Evolutionary conservation across 1,140 invertebrate species (phyloP).

Genomic region (Cyphomyrmex costatus): DNA sequence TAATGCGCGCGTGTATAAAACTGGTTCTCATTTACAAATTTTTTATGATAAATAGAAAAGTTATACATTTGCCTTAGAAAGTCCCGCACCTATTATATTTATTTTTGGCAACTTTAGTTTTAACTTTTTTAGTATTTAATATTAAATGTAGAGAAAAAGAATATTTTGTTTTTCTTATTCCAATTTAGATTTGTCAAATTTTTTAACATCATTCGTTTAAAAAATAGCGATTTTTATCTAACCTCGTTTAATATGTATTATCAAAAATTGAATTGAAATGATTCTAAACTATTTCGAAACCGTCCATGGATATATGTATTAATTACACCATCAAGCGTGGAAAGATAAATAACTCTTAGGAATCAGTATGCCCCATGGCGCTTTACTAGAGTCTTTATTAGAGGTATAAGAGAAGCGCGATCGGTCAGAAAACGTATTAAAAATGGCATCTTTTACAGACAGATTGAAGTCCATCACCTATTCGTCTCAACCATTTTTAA

Average conservation of each 20-base stretch:
- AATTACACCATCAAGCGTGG: neutral
- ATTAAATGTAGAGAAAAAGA: neutral
- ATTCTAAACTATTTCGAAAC: neutral
- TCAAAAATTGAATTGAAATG: neutral
- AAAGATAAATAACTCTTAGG: neutral
- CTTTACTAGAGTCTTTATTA: too few relatives aligned
- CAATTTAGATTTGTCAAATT: neutral
- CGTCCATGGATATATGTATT: neutral
- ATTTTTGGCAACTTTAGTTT: neutral
- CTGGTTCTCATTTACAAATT: neutral
- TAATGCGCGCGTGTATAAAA: neutral
- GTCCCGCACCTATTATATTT: neutral
- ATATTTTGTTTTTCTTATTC: neutral
- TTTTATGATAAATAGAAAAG: neutral
- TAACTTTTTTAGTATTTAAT: neutral
- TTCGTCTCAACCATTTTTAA: too few relatives aligned
- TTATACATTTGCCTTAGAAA: neutral
- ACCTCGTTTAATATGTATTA: neutral
- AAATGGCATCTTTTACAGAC: too few relatives aligned
- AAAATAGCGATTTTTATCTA: neutral
- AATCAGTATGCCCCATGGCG: neutral
- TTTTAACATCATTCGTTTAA: neutral
- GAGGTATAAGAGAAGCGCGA: too few relatives aligned
- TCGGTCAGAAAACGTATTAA: too few relatives aligned
- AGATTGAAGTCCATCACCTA: too few relatives aligned